phyloP scores from a whole-genome alignment of 2,797 vertebrate genomes.

The Macropodus opercularis region DNA sequence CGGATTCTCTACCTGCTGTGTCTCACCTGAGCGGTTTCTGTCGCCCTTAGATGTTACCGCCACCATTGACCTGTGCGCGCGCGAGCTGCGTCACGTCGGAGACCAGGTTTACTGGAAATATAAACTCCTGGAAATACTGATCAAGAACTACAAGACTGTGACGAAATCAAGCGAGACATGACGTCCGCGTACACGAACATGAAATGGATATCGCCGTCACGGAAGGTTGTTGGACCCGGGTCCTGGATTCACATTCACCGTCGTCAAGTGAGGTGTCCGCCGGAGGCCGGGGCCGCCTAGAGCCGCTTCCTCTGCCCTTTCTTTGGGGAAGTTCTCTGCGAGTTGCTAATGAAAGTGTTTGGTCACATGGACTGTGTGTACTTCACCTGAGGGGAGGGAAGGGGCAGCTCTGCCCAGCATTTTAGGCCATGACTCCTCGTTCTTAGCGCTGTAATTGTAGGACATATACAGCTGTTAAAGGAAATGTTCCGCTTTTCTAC shows the following conservation, averaged over 20 bases:
- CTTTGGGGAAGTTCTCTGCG: too few species aligned
- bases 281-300: too few species aligned
- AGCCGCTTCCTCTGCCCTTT: too few species aligned
- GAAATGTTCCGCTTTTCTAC: too few species aligned
- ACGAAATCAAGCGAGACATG: slow-evolving; percentile 50
- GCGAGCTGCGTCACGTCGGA: slow-evolving; percentile 69
- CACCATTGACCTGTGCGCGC: slow-evolving; percentile 50
- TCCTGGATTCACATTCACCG: slow-evolving; percentile 1
- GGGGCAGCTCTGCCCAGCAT: too few species aligned
- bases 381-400: too few species aligned
- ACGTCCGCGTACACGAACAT: neutral
- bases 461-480: too few species aligned
- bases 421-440: too few species aligned
- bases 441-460: too few species aligned
- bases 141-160: slow-evolving; percentile 58
- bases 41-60: slow-evolving; percentile 45
- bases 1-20: neutral
- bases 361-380: too few species aligned
- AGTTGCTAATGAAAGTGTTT: too few species aligned
- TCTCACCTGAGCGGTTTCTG: neutral
- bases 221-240: neutral
- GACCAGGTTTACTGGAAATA: slow-evolving; percentile 76
- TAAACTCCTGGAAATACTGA: slow-evolving; percentile 73
- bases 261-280: too few species aligned
- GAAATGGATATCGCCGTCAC: slow-evolving; percentile 2